Evolutionary conservation across 1,140 invertebrate species (phyloP), one percentile per base, ranked within the genome.

Genomic region (Lepidurus packardi): DNA sequence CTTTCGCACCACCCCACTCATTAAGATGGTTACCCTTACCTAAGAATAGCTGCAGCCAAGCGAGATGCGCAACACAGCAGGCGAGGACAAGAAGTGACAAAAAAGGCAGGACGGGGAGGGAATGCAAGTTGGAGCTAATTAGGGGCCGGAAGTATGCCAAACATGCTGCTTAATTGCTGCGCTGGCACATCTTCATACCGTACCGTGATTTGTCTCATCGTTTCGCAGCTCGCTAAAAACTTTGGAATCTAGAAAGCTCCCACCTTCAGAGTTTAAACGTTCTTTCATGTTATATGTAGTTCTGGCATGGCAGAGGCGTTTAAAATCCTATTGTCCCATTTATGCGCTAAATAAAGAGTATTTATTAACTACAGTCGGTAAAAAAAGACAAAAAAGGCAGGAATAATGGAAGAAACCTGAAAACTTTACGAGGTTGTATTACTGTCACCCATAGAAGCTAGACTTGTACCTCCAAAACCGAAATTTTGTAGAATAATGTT

Each of bases 161-260:
- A 21, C 53, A 65, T 65, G 53, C 53, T 65, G 53, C 53, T 65
- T 65, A 65, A 65, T 65, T 13, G 53, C 53, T 13, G 53, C 21
- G 53, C 53, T 65, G 53, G 53, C 53, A 65, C 53, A 65, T 65
- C 53, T 65, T 65, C 53, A 65, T 65, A 65, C 53, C 53, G 53
- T 21, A 21, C 53, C 53, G 53, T 65, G 53, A 65, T 65, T 65
- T 65, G 53, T 65, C 53, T 65, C 53, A 65, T 65, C 53, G 53
- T 65, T 65, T 65, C 53, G 21, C 53, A 65, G 53, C 53, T 65
- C 53, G 21, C 53, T 7, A 65, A 65, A 65, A 65, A 65, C 1
- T 21, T 65, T 65, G 53, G 53, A 65, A 65, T 65, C 16, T 65
- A 7, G 6, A 13, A 65, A 65, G 13, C 53, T 34, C 53, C 53